A percentile compares a stretch with the other conserved stretches of the same genome.
phyloP scores from a whole-genome alignment of 2,888 invertebrate genomes.

The Scaeva pyrastri region DNA sequence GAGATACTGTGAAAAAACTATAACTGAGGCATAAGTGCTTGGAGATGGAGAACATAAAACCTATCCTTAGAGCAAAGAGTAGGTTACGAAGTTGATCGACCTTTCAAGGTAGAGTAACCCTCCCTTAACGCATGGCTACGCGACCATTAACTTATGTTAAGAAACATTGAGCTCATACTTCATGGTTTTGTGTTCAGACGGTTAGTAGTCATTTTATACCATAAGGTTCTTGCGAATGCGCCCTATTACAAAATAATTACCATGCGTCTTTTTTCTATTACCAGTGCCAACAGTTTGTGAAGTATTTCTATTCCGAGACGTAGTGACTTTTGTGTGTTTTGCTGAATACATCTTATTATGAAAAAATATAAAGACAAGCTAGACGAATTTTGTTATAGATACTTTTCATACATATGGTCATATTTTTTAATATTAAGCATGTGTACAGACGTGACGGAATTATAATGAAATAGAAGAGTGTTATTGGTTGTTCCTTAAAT shows the following conservation, averaged over 20 bases:
- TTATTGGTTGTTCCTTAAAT: neutral
- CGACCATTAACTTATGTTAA: neutral
- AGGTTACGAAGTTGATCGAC: no score
- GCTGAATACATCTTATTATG: constrained; percentile 27
- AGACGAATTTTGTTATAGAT: neutral
- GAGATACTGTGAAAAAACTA: no score
- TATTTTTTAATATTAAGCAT: neutral
- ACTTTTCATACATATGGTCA: neutral
- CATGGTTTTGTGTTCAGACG: neutral
- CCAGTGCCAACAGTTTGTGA: neutral
- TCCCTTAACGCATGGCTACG: constrained; percentile 1
- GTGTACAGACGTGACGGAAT: neutral
- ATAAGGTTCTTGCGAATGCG: constrained; percentile 8
- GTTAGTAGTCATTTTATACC: neutral
- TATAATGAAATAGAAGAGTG: neutral
- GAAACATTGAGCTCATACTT: neutral
- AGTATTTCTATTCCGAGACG: constrained; percentile 12
- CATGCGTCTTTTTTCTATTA: neutral
- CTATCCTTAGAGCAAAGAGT: no score
- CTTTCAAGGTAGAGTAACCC: no score
- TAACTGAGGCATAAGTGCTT: no score
- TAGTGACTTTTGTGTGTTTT: constrained; percentile 17
- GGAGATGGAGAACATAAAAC: no score
- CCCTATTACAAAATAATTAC: neutral
- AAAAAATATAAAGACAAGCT: neutral